Evolutionary conservation across 1,140 invertebrate genomes (phyloP).

Genomic region (Platyscapa corneri): DNA sequence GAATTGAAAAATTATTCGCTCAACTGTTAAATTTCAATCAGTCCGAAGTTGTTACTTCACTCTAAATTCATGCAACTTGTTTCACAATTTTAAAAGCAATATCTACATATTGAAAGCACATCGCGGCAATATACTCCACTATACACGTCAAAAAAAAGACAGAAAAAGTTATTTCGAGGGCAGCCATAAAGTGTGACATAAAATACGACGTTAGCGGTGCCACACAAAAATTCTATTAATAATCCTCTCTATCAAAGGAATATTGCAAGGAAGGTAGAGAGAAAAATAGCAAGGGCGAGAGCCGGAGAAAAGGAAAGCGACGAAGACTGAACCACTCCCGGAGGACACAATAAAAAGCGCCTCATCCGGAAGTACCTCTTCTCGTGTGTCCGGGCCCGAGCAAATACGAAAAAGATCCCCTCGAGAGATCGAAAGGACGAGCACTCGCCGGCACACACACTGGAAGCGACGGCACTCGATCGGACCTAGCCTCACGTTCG

Average conservation of each 20-base stretch:
- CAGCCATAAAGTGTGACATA: constrained; percentile 30
- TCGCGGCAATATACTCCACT: neutral
- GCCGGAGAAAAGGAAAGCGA: neutral
- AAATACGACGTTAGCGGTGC: constrained; percentile 13
- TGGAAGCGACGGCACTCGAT: constrained; percentile 24
- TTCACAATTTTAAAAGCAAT: neutral
- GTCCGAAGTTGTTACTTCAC: neutral
- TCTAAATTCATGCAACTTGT: neutral
- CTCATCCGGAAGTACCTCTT: constrained; percentile 11
- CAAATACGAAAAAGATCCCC: constrained; percentile 53
- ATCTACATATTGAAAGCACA: neutral
- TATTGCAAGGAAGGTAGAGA: neutral
- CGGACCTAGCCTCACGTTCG: neutral
- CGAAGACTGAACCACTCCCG: constrained; percentile 43
- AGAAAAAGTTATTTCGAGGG: constrained; percentile 19
- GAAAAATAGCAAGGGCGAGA: neutral
- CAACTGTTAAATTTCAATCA: neutral
- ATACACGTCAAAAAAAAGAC: neutral
- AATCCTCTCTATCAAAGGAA: constrained; percentile 43
- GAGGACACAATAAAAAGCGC: constrained; percentile 49
- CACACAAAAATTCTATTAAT: constrained; percentile 48
- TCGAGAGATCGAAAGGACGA: constrained; percentile 33
- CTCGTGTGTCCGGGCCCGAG: constrained; percentile 1
- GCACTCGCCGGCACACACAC: neutral
- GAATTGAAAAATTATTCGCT: neutral